Percentiles rank a stretch among this genome's conserved stretches.
phyloP scores from a whole-genome alignment of 2,888 invertebrate species.

The Anagyrus pseudococci region DNA sequence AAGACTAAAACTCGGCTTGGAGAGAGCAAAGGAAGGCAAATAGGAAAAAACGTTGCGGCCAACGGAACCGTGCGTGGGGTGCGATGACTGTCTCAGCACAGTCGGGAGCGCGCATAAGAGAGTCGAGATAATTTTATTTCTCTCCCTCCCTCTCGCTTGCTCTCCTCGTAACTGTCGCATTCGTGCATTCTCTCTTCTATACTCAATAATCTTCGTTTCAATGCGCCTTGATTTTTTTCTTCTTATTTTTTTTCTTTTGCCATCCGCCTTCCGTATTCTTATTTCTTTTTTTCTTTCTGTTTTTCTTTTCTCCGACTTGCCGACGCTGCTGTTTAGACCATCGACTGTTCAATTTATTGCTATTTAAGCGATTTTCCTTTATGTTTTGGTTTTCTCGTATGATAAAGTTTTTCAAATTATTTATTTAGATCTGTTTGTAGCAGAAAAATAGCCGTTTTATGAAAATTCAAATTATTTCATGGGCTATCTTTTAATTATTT shows the following conservation, averaged over 20 bases:
- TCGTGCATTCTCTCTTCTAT: constrained; percentile 22
- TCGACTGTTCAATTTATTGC: too few species aligned
- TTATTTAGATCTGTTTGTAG: too few species aligned
- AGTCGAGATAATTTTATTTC: constrained; percentile 14
- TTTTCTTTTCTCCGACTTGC: not conserved
- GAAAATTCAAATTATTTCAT: too few species aligned
- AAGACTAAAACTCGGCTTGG: constrained; percentile 2
- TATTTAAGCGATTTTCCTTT: too few species aligned
- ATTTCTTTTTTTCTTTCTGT: constrained; percentile 14
- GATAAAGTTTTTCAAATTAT: too few species aligned
- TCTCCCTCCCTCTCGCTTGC: constrained; percentile 5
- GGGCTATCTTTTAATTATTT: too few species aligned
- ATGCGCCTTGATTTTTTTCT: too few species aligned
- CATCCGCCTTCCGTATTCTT: constrained; percentile 29
- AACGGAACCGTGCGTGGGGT: constrained; percentile 47
- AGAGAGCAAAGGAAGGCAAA: constrained; percentile 15
- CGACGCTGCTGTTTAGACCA: too few species aligned
- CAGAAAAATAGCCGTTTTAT: too few species aligned
- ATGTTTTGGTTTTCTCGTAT: too few species aligned
- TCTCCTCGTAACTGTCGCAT: constrained; percentile 8
- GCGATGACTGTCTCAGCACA: constrained; percentile 33
- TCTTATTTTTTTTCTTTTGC: constrained; percentile 11
- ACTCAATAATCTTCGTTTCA: too few species aligned
- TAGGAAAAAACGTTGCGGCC: constrained; percentile 30
- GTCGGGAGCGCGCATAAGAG: constrained; percentile 6